Evolutionary conservation across 2,888 invertebrate genomes (phyloP).

Genomic region (Cylindroiulus punctatus): DNA sequence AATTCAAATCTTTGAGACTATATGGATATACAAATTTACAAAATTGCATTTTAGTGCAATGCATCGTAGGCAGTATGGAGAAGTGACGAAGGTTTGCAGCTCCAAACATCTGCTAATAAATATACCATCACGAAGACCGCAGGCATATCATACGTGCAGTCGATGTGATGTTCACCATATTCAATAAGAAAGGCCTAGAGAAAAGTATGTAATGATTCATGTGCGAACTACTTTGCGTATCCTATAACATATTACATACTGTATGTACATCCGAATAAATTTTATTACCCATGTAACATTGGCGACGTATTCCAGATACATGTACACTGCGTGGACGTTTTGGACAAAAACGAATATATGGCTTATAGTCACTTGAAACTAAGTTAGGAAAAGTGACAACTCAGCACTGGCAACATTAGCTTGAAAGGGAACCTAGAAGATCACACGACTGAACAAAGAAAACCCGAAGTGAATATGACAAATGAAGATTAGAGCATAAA

Average conservation of each 20-base stretch:
- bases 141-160: not conserved
- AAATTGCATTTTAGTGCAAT: not conserved
- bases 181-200: not conserved
- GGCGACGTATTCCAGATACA: not conserved
- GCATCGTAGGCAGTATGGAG: not conserved
- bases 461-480: not conserved
- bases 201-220: slow-evolving; percentile 14
- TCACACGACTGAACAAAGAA: not conserved
- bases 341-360: not conserved
- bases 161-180: not conserved
- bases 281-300: not conserved
- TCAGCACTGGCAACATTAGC: slow-evolving; percentile 1
- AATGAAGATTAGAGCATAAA: not conserved
- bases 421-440: not conserved
- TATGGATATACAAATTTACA: not conserved
- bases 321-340: not conserved
- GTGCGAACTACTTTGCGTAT: not conserved
- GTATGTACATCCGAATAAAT: not conserved
- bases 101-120: slow-evolving; percentile 1
- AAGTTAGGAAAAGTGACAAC: slow-evolving; percentile 7
- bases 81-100: not conserved
- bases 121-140: not conserved
- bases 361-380: not conserved
- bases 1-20: not conserved
- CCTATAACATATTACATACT: not conserved